A percentile compares a stretch with the other conserved stretches of the same genome.
Evolutionary conservation across 2,113 vertebrate genomes (phyloP).

Genomic region (Rhinogobius similis): DNA sequence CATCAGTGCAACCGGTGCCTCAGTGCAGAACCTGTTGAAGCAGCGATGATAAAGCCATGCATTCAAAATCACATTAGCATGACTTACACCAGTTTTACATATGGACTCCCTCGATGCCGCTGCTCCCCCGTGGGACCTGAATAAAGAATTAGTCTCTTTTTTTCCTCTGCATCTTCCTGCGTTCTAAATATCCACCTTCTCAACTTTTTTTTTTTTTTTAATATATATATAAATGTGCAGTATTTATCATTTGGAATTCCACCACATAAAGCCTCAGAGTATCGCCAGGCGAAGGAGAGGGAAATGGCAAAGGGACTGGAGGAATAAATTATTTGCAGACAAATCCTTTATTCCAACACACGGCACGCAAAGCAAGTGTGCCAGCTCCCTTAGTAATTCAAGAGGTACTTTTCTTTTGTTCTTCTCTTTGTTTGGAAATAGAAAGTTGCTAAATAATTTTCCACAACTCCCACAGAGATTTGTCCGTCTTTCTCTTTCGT

Average conservation of each 20-base stretch:
- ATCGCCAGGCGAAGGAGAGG: conserved; percentile 61
- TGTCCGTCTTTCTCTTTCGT: conserved; percentile 36
- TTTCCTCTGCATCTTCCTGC: conserved; percentile 47
- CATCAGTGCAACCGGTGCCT: conserved; percentile 20
- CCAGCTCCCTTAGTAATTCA: conserved; percentile 78
- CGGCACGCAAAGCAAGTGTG: conserved; percentile 73
- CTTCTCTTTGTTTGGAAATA: conserved; percentile 74
- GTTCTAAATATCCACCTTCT: conserved; percentile 65
- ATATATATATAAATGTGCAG: conserved; percentile 64
- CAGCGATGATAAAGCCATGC: conserved; percentile 53
- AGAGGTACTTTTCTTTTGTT: conserved; percentile 75
- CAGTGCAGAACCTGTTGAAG: conserved; percentile 45
- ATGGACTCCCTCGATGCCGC: conserved; percentile 57
- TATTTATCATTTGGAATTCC: conserved; percentile 75
- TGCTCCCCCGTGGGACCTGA: conserved; percentile 54
- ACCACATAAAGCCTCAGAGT: conserved; percentile 60
- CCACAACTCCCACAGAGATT: conserved; percentile 46
- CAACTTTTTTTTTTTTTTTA: conserved; percentile 65
- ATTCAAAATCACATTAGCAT: conserved; percentile 66
- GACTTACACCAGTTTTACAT: conserved; percentile 65
- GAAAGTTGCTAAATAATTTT: conserved; percentile 71
- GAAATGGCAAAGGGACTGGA: conserved; percentile 65
- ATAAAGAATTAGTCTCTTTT: conserved; percentile 55
- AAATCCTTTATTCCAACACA: conserved; percentile 71
- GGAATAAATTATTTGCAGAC: conserved; percentile 74